Conservation (phyloP, 92 coral and sea anemone species). For the Bergia sp. region DNA sequence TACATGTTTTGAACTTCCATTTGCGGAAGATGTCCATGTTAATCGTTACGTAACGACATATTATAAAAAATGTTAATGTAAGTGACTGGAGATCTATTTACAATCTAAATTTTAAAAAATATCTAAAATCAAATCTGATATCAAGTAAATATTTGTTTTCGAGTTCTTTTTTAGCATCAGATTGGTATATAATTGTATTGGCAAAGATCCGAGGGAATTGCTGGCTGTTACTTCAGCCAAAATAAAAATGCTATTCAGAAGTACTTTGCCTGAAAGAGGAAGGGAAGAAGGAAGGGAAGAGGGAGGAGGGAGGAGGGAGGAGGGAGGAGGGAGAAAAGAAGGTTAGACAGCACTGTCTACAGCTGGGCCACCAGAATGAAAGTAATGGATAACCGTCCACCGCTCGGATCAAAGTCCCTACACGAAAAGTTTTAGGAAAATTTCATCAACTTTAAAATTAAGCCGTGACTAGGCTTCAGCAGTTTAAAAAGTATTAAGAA, state of each 20-base stretch:
- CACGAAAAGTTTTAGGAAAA: no score
- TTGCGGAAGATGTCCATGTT: background rate
- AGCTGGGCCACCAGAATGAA: no score
- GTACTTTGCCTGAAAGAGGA: background rate
- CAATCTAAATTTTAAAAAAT: constrained; percentile 35
- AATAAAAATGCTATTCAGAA: no score
- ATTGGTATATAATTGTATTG: background rate
- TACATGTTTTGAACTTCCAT: background rate
- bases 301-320: no score
- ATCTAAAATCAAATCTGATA: constrained; percentile 33
- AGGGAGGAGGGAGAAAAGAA: no score
- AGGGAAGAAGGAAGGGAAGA: no score
- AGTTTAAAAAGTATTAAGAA: no score
- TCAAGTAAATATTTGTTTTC: background rate
- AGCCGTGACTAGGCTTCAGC: no score
- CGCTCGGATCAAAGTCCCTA: no score
- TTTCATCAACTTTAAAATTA: no score
- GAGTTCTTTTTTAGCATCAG: background rate
- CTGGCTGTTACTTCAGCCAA: background rate
- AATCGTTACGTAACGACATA: background rate
- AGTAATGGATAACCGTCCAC: no score
- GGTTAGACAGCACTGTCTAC: no score
- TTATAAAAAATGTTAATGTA: constrained; percentile 35
- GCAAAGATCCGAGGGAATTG: background rate
- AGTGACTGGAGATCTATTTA: constrained; percentile 22